phyloP scores from a whole-genome alignment of 2,113 vertebrate species.

The Sander lucioperca region DNA sequence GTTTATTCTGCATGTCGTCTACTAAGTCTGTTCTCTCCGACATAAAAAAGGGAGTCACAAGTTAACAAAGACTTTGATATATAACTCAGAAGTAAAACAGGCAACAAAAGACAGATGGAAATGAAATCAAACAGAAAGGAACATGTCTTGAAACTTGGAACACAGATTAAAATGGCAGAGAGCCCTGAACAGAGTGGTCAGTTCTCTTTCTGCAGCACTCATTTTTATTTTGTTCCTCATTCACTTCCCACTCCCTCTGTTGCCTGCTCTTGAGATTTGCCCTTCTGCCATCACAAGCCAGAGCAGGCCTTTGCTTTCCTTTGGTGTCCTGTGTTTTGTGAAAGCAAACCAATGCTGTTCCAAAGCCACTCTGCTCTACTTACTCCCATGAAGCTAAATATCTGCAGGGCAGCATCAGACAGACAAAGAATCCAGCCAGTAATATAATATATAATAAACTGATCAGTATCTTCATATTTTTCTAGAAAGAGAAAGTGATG shows the following conservation, averaged over 20 bases:
- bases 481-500: slow-evolving; percentile 34
- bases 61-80: not conserved
- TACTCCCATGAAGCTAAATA: slow-evolving; percentile 64
- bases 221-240: slow-evolving; percentile 63
- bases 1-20: slow-evolving; percentile 3
- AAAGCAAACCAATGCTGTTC: slow-evolving; percentile 60
- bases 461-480: slow-evolving; percentile 43
- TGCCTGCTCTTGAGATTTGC: slow-evolving; percentile 61
- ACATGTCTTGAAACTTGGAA: slow-evolving; percentile 24
- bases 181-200: slow-evolving; percentile 39
- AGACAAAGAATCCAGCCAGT: slow-evolving; percentile 45
- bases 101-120: not conserved
- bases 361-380: slow-evolving; percentile 51
- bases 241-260: slow-evolving; percentile 60
- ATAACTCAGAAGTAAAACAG: not conserved
- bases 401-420: slow-evolving; percentile 53
- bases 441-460: slow-evolving; percentile 37
- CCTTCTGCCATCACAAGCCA: slow-evolving; percentile 68
- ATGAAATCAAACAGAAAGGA: slow-evolving; percentile 24
- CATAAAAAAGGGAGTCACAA: not conserved
- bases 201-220: slow-evolving; percentile 47
- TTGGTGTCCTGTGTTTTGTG: slow-evolving; percentile 74
- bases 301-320: slow-evolving; percentile 57
- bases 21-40: not conserved
- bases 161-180: slow-evolving; percentile 35